Evolutionary conservation across 2,888 invertebrate genomes (phyloP).

Genomic region (Mythimna pallens): DNA sequence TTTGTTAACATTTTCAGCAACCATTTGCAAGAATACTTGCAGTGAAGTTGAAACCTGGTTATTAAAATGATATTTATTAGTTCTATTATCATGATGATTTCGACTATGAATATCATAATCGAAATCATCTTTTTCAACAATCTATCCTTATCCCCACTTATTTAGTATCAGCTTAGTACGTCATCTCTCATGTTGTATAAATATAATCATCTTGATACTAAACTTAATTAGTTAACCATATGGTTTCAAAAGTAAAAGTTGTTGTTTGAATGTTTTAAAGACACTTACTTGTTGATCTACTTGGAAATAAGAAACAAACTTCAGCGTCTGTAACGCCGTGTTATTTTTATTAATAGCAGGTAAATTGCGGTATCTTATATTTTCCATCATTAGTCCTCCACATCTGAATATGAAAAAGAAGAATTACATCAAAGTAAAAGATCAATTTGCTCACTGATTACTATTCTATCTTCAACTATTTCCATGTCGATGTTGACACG

Average conservation of each 20-base stretch:
- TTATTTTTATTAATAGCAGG: conserved; percentile 34
- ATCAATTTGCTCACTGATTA: not conserved
- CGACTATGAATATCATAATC: not conserved
- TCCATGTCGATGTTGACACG: not conserved
- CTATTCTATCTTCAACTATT: no score
- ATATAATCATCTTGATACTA: not conserved
- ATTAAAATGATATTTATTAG: not conserved
- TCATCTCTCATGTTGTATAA: no score
- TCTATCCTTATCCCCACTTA: no score
- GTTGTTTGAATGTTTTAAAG: not conserved
- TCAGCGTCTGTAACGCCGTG: conserved; percentile 53
- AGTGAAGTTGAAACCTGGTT: conserved; percentile 60
- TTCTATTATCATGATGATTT: not conserved
- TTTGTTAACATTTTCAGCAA: conserved; percentile 69
- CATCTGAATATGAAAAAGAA: conserved; percentile 61
- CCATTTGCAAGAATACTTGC: conserved; percentile 67
- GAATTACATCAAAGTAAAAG: not conserved
- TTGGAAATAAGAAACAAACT: conserved; percentile 57
- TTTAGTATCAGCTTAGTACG: not conserved
- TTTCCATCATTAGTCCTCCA: conserved; percentile 68
- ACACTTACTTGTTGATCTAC: conserved; percentile 61
- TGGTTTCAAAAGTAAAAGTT: not conserved
- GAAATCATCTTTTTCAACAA: not conserved
- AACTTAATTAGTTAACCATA: not conserved
- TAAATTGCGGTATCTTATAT: conserved; percentile 57